These are phyloP conservation scores for Tachysurus vachellii DNA, from an alignment of 2,113 vertebrate genomes.

Conservation along the genomic window DNA sequence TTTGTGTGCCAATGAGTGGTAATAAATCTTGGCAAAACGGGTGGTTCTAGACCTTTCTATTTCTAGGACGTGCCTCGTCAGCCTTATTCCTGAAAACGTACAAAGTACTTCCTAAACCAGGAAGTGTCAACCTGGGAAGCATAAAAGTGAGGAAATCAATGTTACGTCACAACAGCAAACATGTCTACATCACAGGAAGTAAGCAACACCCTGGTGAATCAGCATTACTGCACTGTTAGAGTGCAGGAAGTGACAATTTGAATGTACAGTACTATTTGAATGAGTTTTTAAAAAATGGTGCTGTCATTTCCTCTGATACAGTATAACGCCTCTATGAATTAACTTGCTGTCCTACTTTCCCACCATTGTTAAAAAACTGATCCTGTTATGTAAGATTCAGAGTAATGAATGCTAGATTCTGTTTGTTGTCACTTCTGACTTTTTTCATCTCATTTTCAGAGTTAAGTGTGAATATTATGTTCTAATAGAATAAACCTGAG, in stretches of 20 bases:
- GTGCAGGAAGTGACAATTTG: constrained; percentile 22
- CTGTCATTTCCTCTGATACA: neutral
- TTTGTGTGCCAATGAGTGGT: constrained; percentile 38
- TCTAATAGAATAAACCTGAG: neutral
- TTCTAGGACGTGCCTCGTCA: constrained; percentile 49
- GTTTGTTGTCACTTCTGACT: neutral
- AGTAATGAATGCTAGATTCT: neutral
- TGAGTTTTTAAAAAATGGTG: neutral
- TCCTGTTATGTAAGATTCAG: neutral
- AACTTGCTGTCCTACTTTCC: neutral
- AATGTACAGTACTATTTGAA: constrained; percentile 26
- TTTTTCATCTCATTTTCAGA: neutral
- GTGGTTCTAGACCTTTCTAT: constrained; percentile 29
- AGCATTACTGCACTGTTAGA: neutral
- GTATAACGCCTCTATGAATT: neutral
- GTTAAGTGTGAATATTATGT: neutral
- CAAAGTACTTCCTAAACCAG: constrained; percentile 29
- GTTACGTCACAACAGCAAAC: constrained; percentile 31
- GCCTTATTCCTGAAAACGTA: constrained; percentile 35
- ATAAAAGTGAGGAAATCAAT: constrained; percentile 56
- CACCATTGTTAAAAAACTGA: neutral
- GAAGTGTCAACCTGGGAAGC: constrained; percentile 52
- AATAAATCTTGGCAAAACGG: constrained; percentile 45
- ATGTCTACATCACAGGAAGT: constrained; percentile 26
- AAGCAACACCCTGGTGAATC: constrained; percentile 20